Evolutionary conservation across 2,113 vertebrate genomes (phyloP), one percentile per base, ranked within the genome.

Genomic region (Chloroceryle aenea): DNA sequence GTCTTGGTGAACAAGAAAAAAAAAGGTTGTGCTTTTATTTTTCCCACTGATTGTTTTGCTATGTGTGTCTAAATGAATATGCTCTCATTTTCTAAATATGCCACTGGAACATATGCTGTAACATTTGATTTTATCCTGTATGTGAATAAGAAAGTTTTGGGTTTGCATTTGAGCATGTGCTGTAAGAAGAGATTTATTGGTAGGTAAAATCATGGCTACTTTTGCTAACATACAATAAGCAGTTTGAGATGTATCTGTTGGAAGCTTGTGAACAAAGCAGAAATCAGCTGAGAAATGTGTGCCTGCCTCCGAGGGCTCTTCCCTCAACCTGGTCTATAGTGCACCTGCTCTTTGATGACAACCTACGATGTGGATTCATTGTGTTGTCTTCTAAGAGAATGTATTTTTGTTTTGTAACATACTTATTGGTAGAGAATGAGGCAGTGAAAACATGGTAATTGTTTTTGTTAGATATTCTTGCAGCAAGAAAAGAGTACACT

Each of bases 341-440:
- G 22, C 0, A 0, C 18, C 34, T 0, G 0, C 21, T 67, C 26
- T 76, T 64, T 52, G n/a, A 29, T 25, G 32, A 14, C 38, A 83
- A 4, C 14, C 10, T 69, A 7, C 13, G 19, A 20, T 34, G 50
- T 13, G 16, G 20, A 45, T 73, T 87, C 1, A 1, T 25, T 42
- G 5, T 55, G 26, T 80, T 73, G 25, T 32, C 59, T 78, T 77
- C 71, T 53, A 53, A 93, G 32, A 85, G 2, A 63, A 63, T n/a
- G 7, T 12, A 12, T 43, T 61, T 42, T 36, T 69, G 14, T 20
- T 86, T 87, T 23, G 25, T n/a, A 80, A 11, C 17, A 8, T n/a
- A 25, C 14, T 47, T 53, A 25, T 17, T 52, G 12, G 3, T 74
- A 83, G 8, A 34, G 30, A 85, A 15, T 0, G 7, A 89, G 47